Percentiles rank a stretch among this genome's conserved stretches.
Conservation (phyloP, 92 coral and sea anemone species). For the Epizoanthus scotinus region DNA sequence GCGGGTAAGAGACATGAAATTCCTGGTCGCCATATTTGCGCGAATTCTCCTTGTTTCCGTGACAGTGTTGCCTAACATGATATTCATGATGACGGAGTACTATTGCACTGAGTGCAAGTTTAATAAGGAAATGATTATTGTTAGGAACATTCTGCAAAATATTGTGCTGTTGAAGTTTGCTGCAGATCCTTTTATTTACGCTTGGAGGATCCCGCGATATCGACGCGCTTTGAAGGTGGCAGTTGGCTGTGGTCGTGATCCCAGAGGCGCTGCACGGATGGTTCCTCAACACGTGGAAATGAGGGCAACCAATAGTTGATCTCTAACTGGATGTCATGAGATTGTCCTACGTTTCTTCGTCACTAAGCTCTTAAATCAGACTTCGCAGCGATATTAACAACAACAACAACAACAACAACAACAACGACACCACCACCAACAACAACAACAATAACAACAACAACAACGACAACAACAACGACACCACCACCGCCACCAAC, state of each 20-base stretch:
- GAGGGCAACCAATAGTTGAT: neutral
- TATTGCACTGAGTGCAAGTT: slow-evolving; percentile 30
- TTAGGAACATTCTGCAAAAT: slow-evolving; percentile 27
- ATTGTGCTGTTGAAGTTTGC: slow-evolving; percentile 24
- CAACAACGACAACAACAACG: too few species aligned
- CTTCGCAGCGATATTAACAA: too few species aligned
- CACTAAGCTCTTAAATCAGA: too few species aligned
- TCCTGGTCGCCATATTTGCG: slow-evolving; percentile 11
- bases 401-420: too few species aligned
- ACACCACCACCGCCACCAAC: too few species aligned
- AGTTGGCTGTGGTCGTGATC: neutral
- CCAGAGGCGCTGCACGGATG: neutral
- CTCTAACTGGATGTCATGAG: too few species aligned
- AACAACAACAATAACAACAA: too few species aligned
- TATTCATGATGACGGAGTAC: slow-evolving; percentile 31
- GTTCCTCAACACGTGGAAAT: neutral
- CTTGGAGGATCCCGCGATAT: slow-evolving; percentile 29
- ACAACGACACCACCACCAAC: too few species aligned
- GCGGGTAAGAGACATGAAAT: slow-evolving; percentile 15
- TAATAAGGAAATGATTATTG: slow-evolving; percentile 1
- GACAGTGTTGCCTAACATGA: slow-evolving; percentile 23
- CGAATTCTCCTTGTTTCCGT: slow-evolving; percentile 31
- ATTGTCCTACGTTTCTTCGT: too few species aligned
- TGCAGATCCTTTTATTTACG: slow-evolving; percentile 32
- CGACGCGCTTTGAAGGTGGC: slow-evolving; percentile 21